phyloP scores from a whole-genome alignment of 2,797 vertebrate genomes.

The Miopithecus talapoin region DNA sequence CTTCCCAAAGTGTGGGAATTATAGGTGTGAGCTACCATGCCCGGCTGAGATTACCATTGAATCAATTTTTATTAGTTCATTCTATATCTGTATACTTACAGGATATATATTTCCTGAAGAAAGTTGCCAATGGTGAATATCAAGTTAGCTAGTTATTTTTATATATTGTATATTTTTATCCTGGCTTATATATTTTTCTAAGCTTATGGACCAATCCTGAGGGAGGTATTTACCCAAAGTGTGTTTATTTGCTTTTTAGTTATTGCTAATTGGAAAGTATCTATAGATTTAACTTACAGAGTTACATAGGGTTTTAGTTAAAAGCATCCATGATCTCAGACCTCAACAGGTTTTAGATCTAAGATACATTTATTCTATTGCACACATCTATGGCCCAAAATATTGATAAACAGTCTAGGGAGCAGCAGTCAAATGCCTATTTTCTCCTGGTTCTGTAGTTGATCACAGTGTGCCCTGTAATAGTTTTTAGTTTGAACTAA shows the following conservation, averaged over 20 bases:
- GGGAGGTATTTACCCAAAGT: neutral
- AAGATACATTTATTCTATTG: neutral
- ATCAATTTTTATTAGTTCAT: neutral
- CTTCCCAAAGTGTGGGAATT: neutral
- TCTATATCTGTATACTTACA: neutral
- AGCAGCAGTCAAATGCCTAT: neutral
- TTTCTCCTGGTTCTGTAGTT: neutral
- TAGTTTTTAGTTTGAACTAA: conserved; percentile 36
- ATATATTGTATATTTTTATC: neutral
- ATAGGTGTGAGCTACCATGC: neutral
- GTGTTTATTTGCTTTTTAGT: conserved; percentile 45
- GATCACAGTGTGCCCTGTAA: neutral
- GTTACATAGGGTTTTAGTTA: neutral
- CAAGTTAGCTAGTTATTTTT: conserved; percentile 6
- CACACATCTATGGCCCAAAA: neutral
- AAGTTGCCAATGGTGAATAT: conserved; percentile 32
- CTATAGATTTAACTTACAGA: neutral
- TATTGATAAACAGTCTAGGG: neutral
- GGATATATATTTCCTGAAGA: conserved; percentile 17
- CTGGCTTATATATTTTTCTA: neutral
- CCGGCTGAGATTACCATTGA: neutral
- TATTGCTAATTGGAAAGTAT: neutral
- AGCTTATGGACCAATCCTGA: neutral
- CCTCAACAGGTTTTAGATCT: neutral
- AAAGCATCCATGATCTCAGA: neutral